phyloP scores from a whole-genome alignment of 2,113 vertebrate genomes.

The Psilopsiagon aurifrons region DNA sequence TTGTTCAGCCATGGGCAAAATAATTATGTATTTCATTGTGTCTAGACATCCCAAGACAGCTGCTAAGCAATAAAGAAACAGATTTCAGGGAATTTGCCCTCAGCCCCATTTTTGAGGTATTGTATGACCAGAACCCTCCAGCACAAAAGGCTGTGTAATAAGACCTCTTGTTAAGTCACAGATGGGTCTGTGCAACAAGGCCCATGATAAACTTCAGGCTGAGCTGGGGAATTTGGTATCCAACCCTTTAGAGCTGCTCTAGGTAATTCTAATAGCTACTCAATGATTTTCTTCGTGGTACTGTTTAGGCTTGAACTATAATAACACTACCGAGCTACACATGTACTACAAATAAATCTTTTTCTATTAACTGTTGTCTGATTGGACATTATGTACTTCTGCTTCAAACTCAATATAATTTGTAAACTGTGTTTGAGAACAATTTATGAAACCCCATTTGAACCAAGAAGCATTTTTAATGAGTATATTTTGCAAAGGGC shows the following conservation, averaged over 20 bases:
- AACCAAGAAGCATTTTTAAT: slow-evolving; percentile 48
- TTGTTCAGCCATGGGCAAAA: slow-evolving; percentile 7
- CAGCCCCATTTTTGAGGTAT: background rate
- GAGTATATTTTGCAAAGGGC: slow-evolving; percentile 26
- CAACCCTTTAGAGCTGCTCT: background rate
- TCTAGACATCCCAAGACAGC: background rate
- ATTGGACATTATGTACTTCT: slow-evolving; percentile 22
- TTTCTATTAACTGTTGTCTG: slow-evolving; percentile 29
- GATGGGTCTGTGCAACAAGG: background rate
- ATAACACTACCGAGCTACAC: background rate
- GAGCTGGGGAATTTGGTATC: background rate
- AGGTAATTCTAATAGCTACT: background rate
- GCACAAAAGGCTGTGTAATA: background rate
- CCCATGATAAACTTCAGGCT: background rate
- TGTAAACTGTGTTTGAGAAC: slow-evolving; percentile 27
- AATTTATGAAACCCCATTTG: slow-evolving; percentile 46
- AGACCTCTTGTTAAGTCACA: background rate
- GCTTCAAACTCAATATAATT: slow-evolving; percentile 2
- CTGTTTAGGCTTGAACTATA: slow-evolving; percentile 1
- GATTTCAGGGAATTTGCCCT: slow-evolving; percentile 1
- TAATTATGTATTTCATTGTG: slow-evolving; percentile 15
- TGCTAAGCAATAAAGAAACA: background rate
- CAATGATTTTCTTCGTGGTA: slow-evolving; percentile 9
- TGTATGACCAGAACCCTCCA: background rate
- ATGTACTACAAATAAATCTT: background rate